Percentiles rank a stretch among this genome's conserved stretches.
These are phyloP conservation scores for Anthopleura sola DNA, from an alignment of 64 coral and sea anemone genomes.

Conservation along the genomic window DNA sequence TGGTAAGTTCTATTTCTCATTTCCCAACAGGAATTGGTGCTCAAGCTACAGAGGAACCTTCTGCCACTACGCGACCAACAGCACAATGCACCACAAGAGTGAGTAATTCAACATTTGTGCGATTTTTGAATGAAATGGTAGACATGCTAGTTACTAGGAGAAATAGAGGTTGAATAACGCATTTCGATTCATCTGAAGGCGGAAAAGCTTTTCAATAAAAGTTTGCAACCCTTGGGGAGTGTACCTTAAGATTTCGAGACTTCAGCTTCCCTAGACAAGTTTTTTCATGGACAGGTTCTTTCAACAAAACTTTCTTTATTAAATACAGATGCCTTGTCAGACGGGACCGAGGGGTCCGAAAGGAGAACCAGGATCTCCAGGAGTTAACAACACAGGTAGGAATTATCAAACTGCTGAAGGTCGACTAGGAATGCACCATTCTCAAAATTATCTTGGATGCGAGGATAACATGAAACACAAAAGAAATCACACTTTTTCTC, in stretches of 20 bases:
- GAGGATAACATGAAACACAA: too few species aligned
- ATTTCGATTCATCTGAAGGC: too few species aligned
- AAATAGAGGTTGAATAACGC: too few species aligned
- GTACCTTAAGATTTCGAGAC: too few species aligned
- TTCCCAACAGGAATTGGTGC: neutral
- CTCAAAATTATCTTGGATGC: too few species aligned
- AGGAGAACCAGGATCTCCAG: neutral
- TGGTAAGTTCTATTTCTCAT: neutral
- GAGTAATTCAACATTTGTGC: neutral
- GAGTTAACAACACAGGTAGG: neutral
- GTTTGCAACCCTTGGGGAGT: too few species aligned
- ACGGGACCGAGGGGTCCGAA: neutral
- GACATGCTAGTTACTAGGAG: neutral
- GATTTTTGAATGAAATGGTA: neutral
- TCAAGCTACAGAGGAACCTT: neutral
- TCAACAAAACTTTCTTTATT: neutral
- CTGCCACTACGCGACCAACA: neutral
- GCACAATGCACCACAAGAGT: neutral
- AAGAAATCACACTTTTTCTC: too few species aligned
- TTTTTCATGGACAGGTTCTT: too few species aligned
- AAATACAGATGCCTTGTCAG: neutral
- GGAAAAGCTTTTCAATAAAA: too few species aligned
- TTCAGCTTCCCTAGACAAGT: too few species aligned
- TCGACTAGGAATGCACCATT: too few species aligned
- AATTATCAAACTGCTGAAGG: too few species aligned